Evolutionary conservation across 53 echinoderm and acorn worm genomes (phyloP).

Genomic region (Antedon mediterranea): DNA sequence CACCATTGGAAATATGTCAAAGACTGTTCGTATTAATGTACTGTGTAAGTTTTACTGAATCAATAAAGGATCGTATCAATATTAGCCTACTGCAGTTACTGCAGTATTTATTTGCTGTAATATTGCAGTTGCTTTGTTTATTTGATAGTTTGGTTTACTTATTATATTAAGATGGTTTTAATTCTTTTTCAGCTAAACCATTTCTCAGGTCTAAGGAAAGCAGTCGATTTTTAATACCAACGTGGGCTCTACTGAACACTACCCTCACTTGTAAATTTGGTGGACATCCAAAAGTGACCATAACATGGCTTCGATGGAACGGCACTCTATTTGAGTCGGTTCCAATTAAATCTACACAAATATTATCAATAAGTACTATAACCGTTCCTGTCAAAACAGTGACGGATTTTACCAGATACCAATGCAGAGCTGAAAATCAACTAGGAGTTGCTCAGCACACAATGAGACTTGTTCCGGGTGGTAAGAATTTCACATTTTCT

Average conservation of each 20-base stretch:
- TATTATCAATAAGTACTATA: not conserved
- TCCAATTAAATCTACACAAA: not conserved
- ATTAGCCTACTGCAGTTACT: no score
- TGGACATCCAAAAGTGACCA: not conserved
- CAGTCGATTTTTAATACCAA: not conserved
- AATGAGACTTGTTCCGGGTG: not conserved
- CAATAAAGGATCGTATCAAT: no score
- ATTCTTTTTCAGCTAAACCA: not conserved
- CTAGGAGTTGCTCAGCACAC: not conserved
- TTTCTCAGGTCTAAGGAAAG: not conserved
- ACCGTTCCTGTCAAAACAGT: not conserved
- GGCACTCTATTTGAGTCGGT: not conserved
- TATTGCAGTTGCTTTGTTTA: no score
- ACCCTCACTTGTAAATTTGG: not conserved
- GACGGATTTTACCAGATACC: not conserved
- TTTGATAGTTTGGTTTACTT: not conserved
- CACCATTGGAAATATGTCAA: slow-evolving; percentile 14
- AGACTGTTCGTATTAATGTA: slow-evolving; percentile 15
- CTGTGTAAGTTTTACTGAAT: slow-evolving; percentile 12
- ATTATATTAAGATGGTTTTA: no score
- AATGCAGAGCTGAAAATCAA: not conserved
- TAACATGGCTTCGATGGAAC: not conserved
- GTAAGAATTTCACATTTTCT: no score
- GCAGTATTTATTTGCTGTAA: no score
- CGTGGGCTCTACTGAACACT: not conserved